Evolutionary conservation across 2,113 vertebrate species (phyloP), one percentile per base, ranked within the genome.

Genomic region (Clupea harengus): DNA sequence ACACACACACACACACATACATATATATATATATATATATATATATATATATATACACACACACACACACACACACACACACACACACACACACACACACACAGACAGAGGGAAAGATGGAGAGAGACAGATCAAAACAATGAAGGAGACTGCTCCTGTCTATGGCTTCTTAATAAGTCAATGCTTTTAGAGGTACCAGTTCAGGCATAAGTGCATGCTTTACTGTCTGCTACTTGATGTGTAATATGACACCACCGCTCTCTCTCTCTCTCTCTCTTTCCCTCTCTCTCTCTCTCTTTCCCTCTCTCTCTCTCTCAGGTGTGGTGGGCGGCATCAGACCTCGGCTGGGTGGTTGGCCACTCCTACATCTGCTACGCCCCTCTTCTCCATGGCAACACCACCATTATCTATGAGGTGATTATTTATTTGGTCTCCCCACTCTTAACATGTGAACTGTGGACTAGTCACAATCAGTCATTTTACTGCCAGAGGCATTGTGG

Each of bases 281-380:
- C 2, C 39, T 39, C 39, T 39, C 39, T 39, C 39, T 39, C 39
- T 39, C 39, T 39, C 39, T 39, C 39, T 39, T 2, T 39, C 39
- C 2, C 39, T 39, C 39, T 39, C 39, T 10, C 89, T 90, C 45
- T 81, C 64, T 92, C 93, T 88, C 93, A 99, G 98, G 96, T 99
- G 25, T 99, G 98, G 98, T 99, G 98, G 98, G 97, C 98, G 81
- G 98, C 97, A 32, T 99, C 98, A 84, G 98, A 99, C 90, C 94
- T 99, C 85, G 98, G 98, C 88, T 99, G 98, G 98, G 98, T 99
- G 60, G 98, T 99, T 0, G 98, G 98, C 25, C 98, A 99, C 93
- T 99, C 98, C 0, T 99, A 99, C 78, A 97, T 99, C 91, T 99
- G 98, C 91, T 99, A 99, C 17, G 98, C 90, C 72, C 98, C 98